These are phyloP conservation scores for Pyrgus malvae DNA, from an alignment of 2,888 invertebrate genomes.

Conservation along the genomic window DNA sequence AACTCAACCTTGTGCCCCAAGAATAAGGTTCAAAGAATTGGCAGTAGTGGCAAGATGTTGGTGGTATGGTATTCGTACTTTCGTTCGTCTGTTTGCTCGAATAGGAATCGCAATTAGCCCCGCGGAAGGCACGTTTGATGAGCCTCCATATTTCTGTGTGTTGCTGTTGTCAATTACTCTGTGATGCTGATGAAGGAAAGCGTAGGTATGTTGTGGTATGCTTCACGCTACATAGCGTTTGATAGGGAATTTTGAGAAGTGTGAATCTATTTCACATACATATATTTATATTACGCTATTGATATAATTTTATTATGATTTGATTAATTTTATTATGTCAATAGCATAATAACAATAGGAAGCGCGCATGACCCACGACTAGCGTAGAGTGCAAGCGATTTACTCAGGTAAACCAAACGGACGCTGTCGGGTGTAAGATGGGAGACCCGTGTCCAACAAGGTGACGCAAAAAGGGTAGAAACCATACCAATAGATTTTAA, in stretches of 20 bases:
- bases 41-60: constrained; percentile 16
- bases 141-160: constrained; percentile 39
- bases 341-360: too few relatives aligned
- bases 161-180: constrained; percentile 23
- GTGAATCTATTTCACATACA: too few relatives aligned
- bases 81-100: constrained; percentile 59
- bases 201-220: not conserved
- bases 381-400: too few relatives aligned
- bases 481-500: too few relatives aligned
- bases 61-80: constrained; percentile 35
- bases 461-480: too few relatives aligned
- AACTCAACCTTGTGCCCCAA: constrained; percentile 35
- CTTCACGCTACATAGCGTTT: not conserved
- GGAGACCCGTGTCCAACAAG: too few relatives aligned
- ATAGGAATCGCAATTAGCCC: constrained; percentile 66
- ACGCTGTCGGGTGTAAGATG: too few relatives aligned
- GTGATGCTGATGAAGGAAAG: constrained; percentile 9
- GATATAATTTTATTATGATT: too few relatives aligned
- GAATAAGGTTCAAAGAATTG: not conserved
- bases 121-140: constrained; percentile 48
- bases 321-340: too few relatives aligned
- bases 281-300: too few relatives aligned
- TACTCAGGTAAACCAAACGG: too few relatives aligned
- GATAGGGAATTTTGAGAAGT: not conserved
- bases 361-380: too few relatives aligned